phyloP scores from a whole-genome alignment of 2,113 vertebrate species.

The Patagioenas fasciata region DNA sequence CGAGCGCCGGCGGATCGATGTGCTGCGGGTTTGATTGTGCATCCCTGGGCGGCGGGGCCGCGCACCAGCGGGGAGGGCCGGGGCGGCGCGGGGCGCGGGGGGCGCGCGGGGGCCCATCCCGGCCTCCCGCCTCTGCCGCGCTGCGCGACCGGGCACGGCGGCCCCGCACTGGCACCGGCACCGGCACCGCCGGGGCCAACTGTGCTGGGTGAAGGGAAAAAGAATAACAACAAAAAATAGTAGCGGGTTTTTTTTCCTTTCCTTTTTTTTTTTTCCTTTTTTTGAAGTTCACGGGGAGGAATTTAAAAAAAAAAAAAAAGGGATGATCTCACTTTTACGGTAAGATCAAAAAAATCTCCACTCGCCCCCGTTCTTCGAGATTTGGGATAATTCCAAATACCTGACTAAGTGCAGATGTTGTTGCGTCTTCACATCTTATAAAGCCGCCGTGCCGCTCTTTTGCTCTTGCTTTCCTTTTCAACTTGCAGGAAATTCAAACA shows the following conservation, averaged over 20 bases:
- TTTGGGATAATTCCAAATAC: constrained; percentile 71
- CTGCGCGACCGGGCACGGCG: no score
- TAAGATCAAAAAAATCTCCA: constrained; percentile 69
- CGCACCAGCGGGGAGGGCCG: no score
- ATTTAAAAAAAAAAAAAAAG: not conserved
- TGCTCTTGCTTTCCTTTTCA: constrained; percentile 40
- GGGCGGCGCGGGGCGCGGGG: no score
- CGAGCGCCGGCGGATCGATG: no score
- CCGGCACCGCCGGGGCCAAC: constrained; percentile 61
- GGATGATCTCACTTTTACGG: constrained; percentile 74
- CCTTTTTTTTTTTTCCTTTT: constrained; percentile 34
- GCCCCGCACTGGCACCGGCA: constrained; percentile 65
- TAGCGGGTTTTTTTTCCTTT: not conserved
- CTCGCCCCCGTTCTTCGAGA: constrained; percentile 63
- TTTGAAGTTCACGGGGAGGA: constrained; percentile 54
- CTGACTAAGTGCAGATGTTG: constrained; percentile 72
- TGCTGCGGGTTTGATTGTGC: no score
- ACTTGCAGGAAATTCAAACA: constrained; percentile 70
- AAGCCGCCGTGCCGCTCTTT: constrained; percentile 57
- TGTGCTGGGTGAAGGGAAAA: constrained; percentile 19
- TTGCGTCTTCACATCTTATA: constrained; percentile 61
- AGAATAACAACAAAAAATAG: constrained; percentile 13
- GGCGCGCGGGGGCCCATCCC: no score
- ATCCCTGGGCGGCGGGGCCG: no score
- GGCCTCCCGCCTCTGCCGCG: no score